Evolutionary conservation across 1,140 invertebrate species (phyloP), one percentile per base, ranked within the genome.

Genomic region (Solenopsis fugax): DNA sequence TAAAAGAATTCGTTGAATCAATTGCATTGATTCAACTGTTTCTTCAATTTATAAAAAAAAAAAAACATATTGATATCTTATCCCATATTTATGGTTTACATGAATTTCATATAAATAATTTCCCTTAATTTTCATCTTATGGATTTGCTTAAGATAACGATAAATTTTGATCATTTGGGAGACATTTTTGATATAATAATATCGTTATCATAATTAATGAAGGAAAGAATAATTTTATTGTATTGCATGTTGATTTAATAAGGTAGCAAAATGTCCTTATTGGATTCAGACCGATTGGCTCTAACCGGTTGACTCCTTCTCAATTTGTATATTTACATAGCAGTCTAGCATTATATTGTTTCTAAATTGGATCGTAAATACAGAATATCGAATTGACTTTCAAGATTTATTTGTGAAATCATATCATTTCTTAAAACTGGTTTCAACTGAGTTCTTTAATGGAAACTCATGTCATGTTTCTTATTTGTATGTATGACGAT

Each of bases 1-100:
- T 37, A 41, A 48, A 21, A 12, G 0, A 60, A 13, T 34, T 13
- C 12, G 45, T 75, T 48, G 41, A 84, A 62, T 84, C 41, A 75
- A 84, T 84, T 48, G 41, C 41, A 73, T 24, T 48, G 16, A 50
- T 60, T n/a, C n/a, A n/a, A n/a, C 21, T n/a, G 6, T 50, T 7
- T 69, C 13, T 29, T 45, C 13, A 18, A 29, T 5, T 72, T 34
- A 56, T 48, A 13, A 18, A 73, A 34, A 24, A 56, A 54, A 54
- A 48, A 21, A 13, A n/a, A 37, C n/a, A n/a, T n/a, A n/a, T 41
- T 21, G 7, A 18, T 21, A 50, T 52, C n/a, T 82, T 12, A 0
- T 0, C 10, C 12, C 2, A 12, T 45, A 45, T 67, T 67, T 65
- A 65, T n/a, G 18, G 12, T 65, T 37, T n/a, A 65, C 9, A 21